Conservation (phyloP, 92 coral and sea anemone species). For the Blastomussa wellsi region DNA sequence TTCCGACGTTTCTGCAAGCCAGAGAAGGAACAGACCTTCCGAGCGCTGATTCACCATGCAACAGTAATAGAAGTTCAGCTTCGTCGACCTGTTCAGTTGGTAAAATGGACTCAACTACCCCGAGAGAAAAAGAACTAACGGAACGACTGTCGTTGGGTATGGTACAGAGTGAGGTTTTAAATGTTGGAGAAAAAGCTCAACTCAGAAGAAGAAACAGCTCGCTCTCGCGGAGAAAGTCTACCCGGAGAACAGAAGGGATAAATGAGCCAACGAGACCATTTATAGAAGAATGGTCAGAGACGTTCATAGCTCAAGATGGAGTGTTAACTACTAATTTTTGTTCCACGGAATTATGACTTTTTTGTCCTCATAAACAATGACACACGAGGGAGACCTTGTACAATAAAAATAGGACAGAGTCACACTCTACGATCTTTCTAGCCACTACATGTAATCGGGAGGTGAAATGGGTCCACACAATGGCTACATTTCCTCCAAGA, state of each 20-base stretch:
- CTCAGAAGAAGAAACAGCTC: constrained; percentile 36
- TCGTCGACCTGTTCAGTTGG: constrained; percentile 2
- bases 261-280: background rate
- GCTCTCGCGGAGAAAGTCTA: background rate
- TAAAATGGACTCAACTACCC: constrained; percentile 9
- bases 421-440: background rate
- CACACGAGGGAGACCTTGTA: background rate
- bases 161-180: constrained; percentile 3
- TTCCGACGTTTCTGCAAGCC: background rate
- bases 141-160: background rate
- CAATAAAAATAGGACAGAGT: background rate
- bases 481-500: background rate
- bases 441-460: background rate
- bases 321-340: constrained; percentile 48
- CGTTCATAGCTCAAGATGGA: constrained; percentile 49
- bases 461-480: background rate
- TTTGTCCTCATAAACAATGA: background rate
- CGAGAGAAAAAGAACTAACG: background rate
- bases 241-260: background rate
- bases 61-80: constrained; percentile 18
- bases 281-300: constrained; percentile 39
- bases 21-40: background rate
- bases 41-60: constrained; percentile 11
- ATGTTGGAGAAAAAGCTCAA: constrained; percentile 31
- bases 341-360: constrained; percentile 40